These are phyloP conservation scores for Atrina japonica DNA, from an alignment of 2,888 invertebrate genomes.

Conservation along the genomic window DNA sequence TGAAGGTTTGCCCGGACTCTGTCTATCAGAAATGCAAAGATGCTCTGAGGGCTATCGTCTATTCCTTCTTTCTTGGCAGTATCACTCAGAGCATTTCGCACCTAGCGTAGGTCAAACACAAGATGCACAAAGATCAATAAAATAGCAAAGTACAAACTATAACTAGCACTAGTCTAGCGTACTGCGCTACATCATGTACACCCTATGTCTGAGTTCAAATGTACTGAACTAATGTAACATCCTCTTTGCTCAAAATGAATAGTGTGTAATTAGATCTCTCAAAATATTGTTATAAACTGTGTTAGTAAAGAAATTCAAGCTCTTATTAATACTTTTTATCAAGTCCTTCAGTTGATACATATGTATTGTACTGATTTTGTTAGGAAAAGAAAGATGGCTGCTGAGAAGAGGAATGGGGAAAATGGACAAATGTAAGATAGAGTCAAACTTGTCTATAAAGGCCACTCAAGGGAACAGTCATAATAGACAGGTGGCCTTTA, in stretches of 20 bases:
- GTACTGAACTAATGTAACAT: constrained; percentile 11
- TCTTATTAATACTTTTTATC: too few species aligned
- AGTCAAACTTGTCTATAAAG: too few species aligned
- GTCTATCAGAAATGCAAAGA: constrained; percentile 89
- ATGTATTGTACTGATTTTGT: too few species aligned
- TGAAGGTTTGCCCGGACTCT: constrained; percentile 89
- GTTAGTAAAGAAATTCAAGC: too few species aligned
- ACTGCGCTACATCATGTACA: constrained; percentile 48
- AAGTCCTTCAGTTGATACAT: too few species aligned
- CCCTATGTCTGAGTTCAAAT: constrained; percentile 47
- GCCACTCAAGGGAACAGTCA: too few species aligned
- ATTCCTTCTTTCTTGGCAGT: constrained; percentile 79
- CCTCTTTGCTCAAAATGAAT: constrained; percentile 32
- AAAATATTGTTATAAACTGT: too few species aligned
- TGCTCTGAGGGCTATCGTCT: constrained; percentile 82
- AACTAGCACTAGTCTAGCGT: constrained; percentile 10
- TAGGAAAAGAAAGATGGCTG: too few species aligned
- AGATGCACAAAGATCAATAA: constrained; percentile 43
- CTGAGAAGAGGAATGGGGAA: too few species aligned
- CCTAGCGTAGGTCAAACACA: constrained; percentile 62
- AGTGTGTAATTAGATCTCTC: too few species aligned
- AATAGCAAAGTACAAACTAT: constrained; percentile 11
- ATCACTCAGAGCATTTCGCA: constrained; percentile 77
- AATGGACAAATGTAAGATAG: too few species aligned
- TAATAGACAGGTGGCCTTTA: too few species aligned